Evolutionary conservation across 2,113 vertebrate species (phyloP).

Genomic region (Callionymus lyra): DNA sequence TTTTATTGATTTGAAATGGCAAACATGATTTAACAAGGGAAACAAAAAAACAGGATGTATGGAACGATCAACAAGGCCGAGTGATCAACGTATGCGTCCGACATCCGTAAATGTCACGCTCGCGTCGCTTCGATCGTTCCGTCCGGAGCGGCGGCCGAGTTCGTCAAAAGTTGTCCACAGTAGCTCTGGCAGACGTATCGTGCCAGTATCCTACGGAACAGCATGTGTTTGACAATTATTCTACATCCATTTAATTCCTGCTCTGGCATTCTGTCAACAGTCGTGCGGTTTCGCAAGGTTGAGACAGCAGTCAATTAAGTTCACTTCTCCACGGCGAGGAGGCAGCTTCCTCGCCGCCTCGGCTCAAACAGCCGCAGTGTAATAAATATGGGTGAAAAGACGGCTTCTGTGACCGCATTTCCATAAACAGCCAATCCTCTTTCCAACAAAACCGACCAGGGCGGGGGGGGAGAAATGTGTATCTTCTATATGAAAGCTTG

Average conservation of each 20-base stretch:
- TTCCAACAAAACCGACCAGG: slow-evolving; percentile 1
- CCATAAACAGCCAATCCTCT: slow-evolving; percentile 10
- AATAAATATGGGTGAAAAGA: slow-evolving; percentile 9
- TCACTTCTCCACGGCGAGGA: neutral
- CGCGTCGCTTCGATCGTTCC: no score
- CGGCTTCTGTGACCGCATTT: slow-evolving; percentile 6
- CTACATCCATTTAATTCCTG: neutral
- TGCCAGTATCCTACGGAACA: neutral
- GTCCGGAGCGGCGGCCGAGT: no score
- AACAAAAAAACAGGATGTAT: no score
- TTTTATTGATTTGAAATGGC: no score
- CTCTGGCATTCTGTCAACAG: slow-evolving; percentile 5
- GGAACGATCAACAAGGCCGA: no score
- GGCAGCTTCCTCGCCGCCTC: slow-evolving; percentile 4
- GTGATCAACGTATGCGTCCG: no score
- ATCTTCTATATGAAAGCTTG: no score
- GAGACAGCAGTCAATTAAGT: slow-evolving; percentile 8
- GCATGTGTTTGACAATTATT: neutral
- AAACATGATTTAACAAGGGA: no score
- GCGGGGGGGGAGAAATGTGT: slow-evolving; percentile 3
- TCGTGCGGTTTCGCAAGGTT: slow-evolving; percentile 1
- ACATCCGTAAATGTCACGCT: no score
- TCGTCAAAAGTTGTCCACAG: no score
- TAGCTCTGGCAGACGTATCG: no score
- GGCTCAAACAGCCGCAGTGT: neutral